phyloP scores from a whole-genome alignment of 2,797 vertebrate species.

The Acipenser oxyrinchus region DNA sequence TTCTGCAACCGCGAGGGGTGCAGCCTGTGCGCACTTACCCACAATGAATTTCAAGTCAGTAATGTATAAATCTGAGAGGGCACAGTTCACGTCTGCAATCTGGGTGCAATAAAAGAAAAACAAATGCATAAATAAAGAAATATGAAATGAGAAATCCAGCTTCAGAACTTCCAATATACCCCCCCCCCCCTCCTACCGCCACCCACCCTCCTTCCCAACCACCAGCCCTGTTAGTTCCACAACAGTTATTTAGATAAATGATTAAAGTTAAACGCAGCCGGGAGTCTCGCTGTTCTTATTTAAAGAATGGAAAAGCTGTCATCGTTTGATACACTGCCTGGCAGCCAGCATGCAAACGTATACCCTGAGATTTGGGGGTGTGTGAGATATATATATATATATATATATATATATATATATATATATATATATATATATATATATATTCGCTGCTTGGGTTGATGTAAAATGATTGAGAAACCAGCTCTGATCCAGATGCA shows the following conservation, averaged over 20 bases:
- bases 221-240: conserved; percentile 39
- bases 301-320: conserved; percentile 64
- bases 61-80: conserved; percentile 51
- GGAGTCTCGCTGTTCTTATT: conserved; percentile 58
- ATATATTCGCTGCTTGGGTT: too few species aligned
- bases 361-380: conserved; percentile 10
- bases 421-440: too few species aligned
- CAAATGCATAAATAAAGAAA: neutral
- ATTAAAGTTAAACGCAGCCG: conserved; percentile 64
- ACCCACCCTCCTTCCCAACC: neutral
- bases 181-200: conserved; percentile 15
- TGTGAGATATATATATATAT: neutral
- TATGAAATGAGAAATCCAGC: conserved; percentile 61
- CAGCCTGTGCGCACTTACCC: conserved; percentile 28
- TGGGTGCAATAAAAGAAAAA: conserved; percentile 44
- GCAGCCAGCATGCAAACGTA: conserved; percentile 56
- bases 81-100: conserved; percentile 45
- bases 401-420: too few species aligned
- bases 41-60: conserved; percentile 47
- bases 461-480: too few species aligned
- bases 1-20: conserved; percentile 21
- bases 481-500: too few species aligned
- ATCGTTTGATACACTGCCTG: conserved; percentile 69
- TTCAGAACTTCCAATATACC: conserved; percentile 49
- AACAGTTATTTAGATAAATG: conserved; percentile 71